These are phyloP conservation scores for Porites divaricata DNA, from an alignment of 92 coral and sea anemone species.

Conservation along the genomic window DNA sequence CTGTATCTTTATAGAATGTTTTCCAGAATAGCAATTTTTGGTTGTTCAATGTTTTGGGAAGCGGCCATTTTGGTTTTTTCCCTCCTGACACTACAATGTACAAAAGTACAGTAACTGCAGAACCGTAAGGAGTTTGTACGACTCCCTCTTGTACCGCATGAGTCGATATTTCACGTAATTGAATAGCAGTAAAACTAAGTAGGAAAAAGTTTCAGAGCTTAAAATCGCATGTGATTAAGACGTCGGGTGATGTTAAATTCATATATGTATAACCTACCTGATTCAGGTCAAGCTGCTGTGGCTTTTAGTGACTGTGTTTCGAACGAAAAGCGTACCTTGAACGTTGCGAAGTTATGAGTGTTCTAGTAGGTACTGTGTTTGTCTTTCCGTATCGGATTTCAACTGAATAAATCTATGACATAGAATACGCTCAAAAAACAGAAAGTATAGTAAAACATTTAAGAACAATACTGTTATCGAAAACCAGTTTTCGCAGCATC, in stretches of 20 bases:
- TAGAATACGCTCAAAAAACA: slow-evolving; percentile 15
- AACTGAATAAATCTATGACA: slow-evolving; percentile 29
- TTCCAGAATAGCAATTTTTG: neutral
- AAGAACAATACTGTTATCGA: neutral
- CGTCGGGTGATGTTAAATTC: neutral
- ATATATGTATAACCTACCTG: neutral
- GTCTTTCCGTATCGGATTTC: slow-evolving; percentile 22
- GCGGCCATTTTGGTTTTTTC: neutral
- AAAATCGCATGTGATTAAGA: neutral
- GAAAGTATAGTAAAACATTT: neutral
- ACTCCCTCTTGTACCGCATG: too few relatives aligned
- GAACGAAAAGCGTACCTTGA: neutral
- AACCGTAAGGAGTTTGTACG: too few relatives aligned
- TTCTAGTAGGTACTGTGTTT: neutral
- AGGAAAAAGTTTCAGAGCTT: neutral
- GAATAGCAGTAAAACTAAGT: neutral
- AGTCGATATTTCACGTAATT: too few relatives aligned
- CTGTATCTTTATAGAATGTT: neutral
- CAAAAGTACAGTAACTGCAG: too few relatives aligned
- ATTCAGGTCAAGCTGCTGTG: neutral
- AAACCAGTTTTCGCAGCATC: neutral
- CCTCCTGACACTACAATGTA: neutral
- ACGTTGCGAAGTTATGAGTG: neutral
- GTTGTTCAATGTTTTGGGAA: too few relatives aligned
- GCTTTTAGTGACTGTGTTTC: neutral